These are phyloP conservation scores for Psilopsiagon aymara DNA, from an alignment of 2,113 vertebrate species.

Conservation along the genomic window DNA sequence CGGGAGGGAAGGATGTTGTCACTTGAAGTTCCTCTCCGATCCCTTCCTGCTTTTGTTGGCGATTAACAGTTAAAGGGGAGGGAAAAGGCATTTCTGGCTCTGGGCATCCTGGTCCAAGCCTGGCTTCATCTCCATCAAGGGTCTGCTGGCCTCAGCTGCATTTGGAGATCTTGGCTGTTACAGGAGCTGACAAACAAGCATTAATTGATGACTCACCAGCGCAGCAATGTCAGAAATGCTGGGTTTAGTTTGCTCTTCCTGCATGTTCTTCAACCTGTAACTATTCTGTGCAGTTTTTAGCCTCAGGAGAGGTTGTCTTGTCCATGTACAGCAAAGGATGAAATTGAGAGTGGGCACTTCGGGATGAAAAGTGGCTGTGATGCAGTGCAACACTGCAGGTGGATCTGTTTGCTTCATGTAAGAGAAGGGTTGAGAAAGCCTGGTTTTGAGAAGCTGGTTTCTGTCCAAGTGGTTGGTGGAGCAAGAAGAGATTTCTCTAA, in stretches of 20 bases:
- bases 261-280: neutral
- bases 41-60: neutral
- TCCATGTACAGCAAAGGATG: neutral
- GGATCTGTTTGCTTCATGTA: neutral
- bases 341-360: neutral
- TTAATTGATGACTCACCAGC: constrained; percentile 22
- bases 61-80: neutral
- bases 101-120: neutral
- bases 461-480: neutral
- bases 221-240: neutral
- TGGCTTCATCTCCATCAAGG: neutral
- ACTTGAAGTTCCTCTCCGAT: neutral
- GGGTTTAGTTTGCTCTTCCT: neutral
- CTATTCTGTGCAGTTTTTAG: neutral
- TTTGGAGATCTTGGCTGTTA: neutral
- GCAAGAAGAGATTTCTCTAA: neutral
- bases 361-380: neutral
- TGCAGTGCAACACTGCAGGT: neutral
- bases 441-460: neutral
- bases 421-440: neutral
- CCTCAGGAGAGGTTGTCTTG: neutral
- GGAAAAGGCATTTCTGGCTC: neutral
- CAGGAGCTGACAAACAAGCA: constrained; percentile 22
- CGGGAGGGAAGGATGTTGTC: neutral
- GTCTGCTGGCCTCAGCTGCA: neutral